Evolutionary conservation across 2,797 vertebrate genomes (phyloP), one percentile per base, ranked within the genome.

Genomic region (Dromococcyx pavoninus): DNA sequence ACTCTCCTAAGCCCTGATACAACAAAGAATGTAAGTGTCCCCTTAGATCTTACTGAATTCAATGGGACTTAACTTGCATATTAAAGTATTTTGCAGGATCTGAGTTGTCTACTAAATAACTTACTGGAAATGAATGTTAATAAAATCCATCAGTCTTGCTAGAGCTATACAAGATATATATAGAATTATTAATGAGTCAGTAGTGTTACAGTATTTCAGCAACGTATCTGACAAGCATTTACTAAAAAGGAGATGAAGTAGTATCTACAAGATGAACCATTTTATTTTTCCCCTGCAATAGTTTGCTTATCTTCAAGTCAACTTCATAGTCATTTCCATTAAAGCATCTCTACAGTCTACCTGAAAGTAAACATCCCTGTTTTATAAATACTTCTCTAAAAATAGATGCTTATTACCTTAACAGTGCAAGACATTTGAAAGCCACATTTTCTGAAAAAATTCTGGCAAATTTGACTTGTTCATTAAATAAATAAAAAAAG

Each of bases 391-490:
- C 39, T 57, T 85, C 32, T 77, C 64, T 84, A 93, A 93, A 94
- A 92, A 30, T 46, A 71, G 48, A 66, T 86, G 50, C 33, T 87
- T 41, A 82, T 94, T 95, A 54, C 58, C 54, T 92, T 48, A 35
- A 35, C 33, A 71, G n/a, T 75, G 56, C 53, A 81, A 79, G 67
- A 46, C 75, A 43, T 46, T 48, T 86, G 70, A 76, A 83, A 95
- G 22, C 6, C 57, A 74, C 15, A 11, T 72, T 25, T 65, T 94
- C 88, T 84, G 58, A 94, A 94, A 89, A 75, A 88, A 83, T 71
- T 80, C 72, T 93, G 86, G 72, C 56, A 92, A 82, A 67, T 78
- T 58, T 87, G 91, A 86, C 64, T 86, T 87, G 77, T 91, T 97
- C 69, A 89, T 69, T 57, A 75, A 78, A 65, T 51, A 43, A 61